Conservation (phyloP, 2,888 invertebrate species). For the Aricia artaxerxes region DNA sequence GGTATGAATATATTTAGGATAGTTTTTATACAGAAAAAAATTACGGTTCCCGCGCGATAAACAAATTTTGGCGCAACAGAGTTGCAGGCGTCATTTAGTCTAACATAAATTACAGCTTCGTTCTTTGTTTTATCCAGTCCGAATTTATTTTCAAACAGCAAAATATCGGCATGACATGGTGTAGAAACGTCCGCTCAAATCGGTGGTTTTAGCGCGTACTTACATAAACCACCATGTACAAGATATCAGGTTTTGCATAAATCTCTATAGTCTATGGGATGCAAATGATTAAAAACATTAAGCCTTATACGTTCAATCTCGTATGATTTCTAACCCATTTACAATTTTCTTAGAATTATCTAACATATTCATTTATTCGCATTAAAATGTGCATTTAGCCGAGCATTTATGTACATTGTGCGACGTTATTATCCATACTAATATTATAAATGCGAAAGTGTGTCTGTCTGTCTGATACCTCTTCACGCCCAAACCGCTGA, state of each 20-base stretch:
- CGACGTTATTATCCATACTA: not conserved
- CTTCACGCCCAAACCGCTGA: no score
- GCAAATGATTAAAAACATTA: slow-evolving; percentile 11
- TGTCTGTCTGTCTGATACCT: no score
- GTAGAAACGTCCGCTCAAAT: not conserved
- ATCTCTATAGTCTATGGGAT: not conserved
- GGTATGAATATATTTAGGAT: no score
- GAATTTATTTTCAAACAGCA: no score
- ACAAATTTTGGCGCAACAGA: no score
- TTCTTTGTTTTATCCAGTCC: no score
- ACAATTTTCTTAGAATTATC: slow-evolving; percentile 18
- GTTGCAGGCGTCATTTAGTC: no score
- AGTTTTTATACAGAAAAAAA: no score
- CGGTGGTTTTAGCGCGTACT: not conserved
- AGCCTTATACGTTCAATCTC: not conserved
- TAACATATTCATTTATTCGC: slow-evolving; percentile 25
- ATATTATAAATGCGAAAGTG: no score
- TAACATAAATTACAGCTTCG: no score
- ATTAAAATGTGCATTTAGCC: slow-evolving; percentile 10
- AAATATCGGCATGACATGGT: no score
- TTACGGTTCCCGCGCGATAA: no score
- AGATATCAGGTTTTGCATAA: not conserved
- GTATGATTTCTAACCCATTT: slow-evolving; percentile 6
- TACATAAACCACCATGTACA: not conserved
- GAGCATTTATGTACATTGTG: slow-evolving; percentile 3